Conservation (phyloP, 2,888 invertebrate species). For the Tuta absoluta region DNA sequence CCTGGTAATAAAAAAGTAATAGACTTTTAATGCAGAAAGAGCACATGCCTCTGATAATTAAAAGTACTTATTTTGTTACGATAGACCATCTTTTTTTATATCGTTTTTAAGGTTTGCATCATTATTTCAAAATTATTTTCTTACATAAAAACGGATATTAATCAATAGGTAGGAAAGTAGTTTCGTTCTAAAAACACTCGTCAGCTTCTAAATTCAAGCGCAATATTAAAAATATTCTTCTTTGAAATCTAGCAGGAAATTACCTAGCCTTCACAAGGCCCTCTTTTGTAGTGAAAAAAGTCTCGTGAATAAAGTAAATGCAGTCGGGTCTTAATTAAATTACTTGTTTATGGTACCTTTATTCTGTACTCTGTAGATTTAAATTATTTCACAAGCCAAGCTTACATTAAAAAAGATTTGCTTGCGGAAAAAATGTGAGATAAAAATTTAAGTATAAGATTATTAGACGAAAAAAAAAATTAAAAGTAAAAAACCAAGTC, state of each 20-base stretch:
- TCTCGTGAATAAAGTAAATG: background rate
- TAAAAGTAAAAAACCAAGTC: no score
- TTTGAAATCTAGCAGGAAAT: background rate
- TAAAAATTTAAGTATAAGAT: no score
- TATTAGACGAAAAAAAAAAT: no score
- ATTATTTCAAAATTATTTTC: background rate
- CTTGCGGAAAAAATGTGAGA: background rate
- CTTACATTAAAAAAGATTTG: background rate
- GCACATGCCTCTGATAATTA: background rate
- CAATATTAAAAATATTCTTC: background rate
- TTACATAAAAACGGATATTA: no score
- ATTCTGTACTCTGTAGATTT: conserved; percentile 2
- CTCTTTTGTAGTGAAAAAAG: background rate
- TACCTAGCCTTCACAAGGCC: background rate
- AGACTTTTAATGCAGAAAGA: background rate
- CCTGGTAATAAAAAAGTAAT: conserved; percentile 9
- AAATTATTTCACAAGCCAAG: conserved; percentile 6
- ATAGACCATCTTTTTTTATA: no score
- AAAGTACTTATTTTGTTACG: no score
- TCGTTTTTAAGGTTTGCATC: no score
- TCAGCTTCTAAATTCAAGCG: background rate
- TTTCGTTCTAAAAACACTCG: background rate
- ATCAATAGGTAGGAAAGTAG: no score
- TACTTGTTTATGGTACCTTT: background rate
- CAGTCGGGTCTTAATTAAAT: conserved; percentile 9